Base-by-base conservation (phyloP, 2,113 vertebrate species). In the Morone saxatilis region DNA sequence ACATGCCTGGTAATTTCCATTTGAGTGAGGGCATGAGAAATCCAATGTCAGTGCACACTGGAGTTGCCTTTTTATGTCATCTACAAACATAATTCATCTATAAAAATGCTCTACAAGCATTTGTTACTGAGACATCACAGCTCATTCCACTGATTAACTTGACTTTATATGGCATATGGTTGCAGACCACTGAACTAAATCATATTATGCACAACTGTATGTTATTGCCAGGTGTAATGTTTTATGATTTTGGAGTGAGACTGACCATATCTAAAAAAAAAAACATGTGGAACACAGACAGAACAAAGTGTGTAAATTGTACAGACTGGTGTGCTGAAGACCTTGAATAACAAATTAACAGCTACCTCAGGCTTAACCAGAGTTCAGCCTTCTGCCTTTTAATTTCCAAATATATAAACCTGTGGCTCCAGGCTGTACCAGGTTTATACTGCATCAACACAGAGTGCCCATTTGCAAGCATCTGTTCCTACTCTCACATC, bases 61-160 rank as follows among this genome's bases (percentile, higher is more conserved):
- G 31, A 43, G 66, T 20, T 31, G 31, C n/a, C 61, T 70, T 53
- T 71, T 80, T 63, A 71, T 45, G 17, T 54, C 41, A 47, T 17
- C 4, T 68, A 68, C 59, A 17, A 48, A 68, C 6, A 12, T 78
- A n/a, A 68, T 69, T 70, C 54, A 60, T 0, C 25, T 22, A 78
- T 16, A 51, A 53, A 56, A 51, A 13, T 12, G 7, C 13, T 53
- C 3, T 31, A 13, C 36, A 53, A 31, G 38, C 14, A 31, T 54
- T 41, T 54, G 36, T 9, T 41, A 4, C 5, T 4, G 36, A 38
- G 59, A 66, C 38, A 43, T 31, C 10, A 40, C 16, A 31, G 31
- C 31, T 31, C 31, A 67, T 67, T 67, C 31, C 22, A 31, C 62
- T 38, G 51, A 76, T 76, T 66, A 56, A 56, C 38, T 45, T 11